Percentiles rank a stretch among this genome's conserved stretches.
phyloP scores from a whole-genome alignment of 2,888 invertebrate species.

The Ophion ellenae region DNA sequence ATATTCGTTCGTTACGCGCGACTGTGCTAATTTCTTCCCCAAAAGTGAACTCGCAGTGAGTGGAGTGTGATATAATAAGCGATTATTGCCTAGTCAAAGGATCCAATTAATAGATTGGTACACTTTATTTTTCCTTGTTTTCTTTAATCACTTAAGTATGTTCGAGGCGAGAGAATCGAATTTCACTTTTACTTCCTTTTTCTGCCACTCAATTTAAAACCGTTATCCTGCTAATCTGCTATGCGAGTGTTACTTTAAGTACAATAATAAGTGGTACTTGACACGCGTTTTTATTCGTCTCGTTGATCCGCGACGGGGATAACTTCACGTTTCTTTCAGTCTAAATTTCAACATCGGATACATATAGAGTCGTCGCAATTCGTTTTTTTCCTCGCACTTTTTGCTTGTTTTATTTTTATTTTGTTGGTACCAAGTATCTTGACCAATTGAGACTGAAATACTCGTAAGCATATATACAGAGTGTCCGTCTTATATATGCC shows the following conservation, averaged over 20 bases:
- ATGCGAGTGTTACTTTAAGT: slow-evolving; percentile 57
- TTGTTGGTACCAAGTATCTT: slow-evolving; percentile 55
- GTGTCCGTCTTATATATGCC: too few species aligned
- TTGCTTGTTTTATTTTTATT: slow-evolving; percentile 65
- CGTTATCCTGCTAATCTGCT: slow-evolving; percentile 28
- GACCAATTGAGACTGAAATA: slow-evolving; percentile 41
- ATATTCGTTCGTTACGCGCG: slow-evolving; percentile 5
- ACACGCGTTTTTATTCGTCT: slow-evolving; percentile 8
- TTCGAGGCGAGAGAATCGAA: slow-evolving; percentile 42
- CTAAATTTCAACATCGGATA: slow-evolving; percentile 42
- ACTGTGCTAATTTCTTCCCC: slow-evolving; percentile 5
- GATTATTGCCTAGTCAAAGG: slow-evolving; percentile 12
- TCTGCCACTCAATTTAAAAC: not conserved
- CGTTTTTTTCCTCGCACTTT: not conserved
- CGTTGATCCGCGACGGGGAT: not conserved
- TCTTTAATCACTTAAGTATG: slow-evolving; percentile 49
- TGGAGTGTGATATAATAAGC: not conserved
- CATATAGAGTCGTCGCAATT: slow-evolving; percentile 57
- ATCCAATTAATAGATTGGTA: not conserved
- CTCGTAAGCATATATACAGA: slow-evolving; percentile 47
- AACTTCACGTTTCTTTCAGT: slow-evolving; percentile 38
- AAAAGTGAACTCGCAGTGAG: slow-evolving; percentile 23
- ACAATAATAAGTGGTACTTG: slow-evolving; percentile 57
- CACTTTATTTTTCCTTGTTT: slow-evolving; percentile 2
- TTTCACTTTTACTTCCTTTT: slow-evolving; percentile 15